Evolutionary conservation across 2,797 vertebrate species (phyloP), one percentile per base, ranked within the genome.

Genomic region (Sebastes matsubarae): DNA sequence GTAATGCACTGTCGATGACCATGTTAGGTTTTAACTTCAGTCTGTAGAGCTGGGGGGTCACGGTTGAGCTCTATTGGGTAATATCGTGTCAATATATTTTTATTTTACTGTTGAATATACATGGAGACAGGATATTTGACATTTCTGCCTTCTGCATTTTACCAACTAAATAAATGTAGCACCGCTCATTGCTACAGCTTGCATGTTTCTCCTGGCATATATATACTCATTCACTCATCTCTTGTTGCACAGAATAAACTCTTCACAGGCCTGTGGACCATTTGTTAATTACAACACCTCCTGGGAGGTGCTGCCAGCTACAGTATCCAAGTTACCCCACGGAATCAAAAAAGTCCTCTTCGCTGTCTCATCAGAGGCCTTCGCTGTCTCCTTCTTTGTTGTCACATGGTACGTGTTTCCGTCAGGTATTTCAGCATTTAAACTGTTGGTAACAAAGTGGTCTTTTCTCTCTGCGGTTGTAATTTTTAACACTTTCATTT

Each of bases 331-430:
- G 38, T 96, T 98, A 24, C 96, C 97, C 18, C 2, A 0, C 1
- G 91, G 80, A 2, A 42, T 96, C 70, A 85, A 79, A 80, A 24
- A 74, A 0, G 2, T 98, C 29, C 76, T 99, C 55, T 65, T 83
- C 0, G 81, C 94, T 3, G 32, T 99, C 32, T 94, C 95, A 0
- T 98, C 98, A 0, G 97, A 99, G 94, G 96, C 97, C 22, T 98
- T 98, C 8, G 98, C 97, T 0, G 96, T 98, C 16, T 97, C 97
- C 68, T 96, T 97, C 92, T 98, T 99, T 89, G 94, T 99, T 60
- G 81, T 99, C 20, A 90, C 96, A 16, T 98, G 97, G 98, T 99
- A 79, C 2, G 86, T 88, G 25, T 79, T 68, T 67, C n/a, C 9
- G 1, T 63, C 25, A 24, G 27, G 4, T 42, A 2, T 66, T 70